Evolutionary conservation across 2,797 vertebrate species (phyloP), one percentile per base, ranked within the genome.

Genomic region (Neosilurus mollespiculum): DNA sequence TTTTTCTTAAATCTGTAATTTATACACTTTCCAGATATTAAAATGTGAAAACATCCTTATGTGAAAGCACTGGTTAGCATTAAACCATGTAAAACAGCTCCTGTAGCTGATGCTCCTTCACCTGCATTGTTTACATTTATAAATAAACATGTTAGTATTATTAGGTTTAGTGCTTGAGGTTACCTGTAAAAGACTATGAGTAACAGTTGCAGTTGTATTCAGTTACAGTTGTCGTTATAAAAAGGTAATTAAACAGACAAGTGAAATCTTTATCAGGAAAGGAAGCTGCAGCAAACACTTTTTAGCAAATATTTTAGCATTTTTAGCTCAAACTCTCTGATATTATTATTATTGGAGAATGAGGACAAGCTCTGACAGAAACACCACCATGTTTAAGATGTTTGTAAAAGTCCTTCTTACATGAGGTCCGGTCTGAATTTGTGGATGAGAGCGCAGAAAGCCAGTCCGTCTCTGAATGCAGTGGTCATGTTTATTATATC

Each of bases 401-500:
- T 11, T 43, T 30, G 34, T 53, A 56, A n/a, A 80, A 54, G 51
- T 15, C 24, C 37, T 81, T 94, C 97, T 99, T 90, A 99, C 98
- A 99, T 95, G 86, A 99, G 95, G 83, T 99, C 98, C 2, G 98
- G 97, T 88, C 97, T 94, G 94, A 96, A 95, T 18, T 95, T 96
- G 92, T 99, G 97, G 75, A 99, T 95, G 15, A 99, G 94, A 66
- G 98, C 98, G 20, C 98, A 99, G 91, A 99, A 99, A 82, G 98
- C 98, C 91, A 99, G 76, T 70, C 98, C 98, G 87, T 96, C 96
- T 89, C 95, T 96, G 93, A 99, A 99, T 0, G 98, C 99, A 16
- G 96, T 96, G 78, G 97, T 99, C 98, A 99, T 99, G 94, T 99
- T 99, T 90, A 92, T 96, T 91, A 99, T 93, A 87, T 82, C 89